Evolutionary conservation across 2,113 vertebrate species (phyloP).

Genomic region (Rhinopithecus roxellana): DNA sequence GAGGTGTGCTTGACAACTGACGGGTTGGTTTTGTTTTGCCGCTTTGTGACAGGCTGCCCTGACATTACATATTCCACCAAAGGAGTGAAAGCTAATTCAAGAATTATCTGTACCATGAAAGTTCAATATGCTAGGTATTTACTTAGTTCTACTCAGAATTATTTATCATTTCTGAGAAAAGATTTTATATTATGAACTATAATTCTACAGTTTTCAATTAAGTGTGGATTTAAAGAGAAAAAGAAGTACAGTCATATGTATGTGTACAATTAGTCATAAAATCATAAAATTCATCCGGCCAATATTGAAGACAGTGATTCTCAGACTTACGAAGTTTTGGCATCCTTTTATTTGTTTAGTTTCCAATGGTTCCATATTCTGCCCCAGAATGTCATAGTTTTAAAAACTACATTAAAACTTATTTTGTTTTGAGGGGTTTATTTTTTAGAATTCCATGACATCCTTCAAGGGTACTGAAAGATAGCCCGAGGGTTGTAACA

Average conservation of each 20-base stretch:
- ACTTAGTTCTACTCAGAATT: constrained; percentile 58
- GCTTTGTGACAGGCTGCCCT: neutral
- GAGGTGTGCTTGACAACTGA: neutral
- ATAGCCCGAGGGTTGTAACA: neutral
- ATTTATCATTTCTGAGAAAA: constrained; percentile 47
- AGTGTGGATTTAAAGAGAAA: constrained; percentile 34
- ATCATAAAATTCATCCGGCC: constrained; percentile 11
- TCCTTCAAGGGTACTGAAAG: constrained; percentile 31
- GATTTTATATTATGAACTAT: constrained; percentile 23
- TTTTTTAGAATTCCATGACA: constrained; percentile 34
- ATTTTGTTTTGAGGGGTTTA: constrained; percentile 16
- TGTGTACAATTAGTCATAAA: neutral
- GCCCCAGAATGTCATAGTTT: neutral
- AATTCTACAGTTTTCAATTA: constrained; percentile 39
- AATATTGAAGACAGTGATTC: neutral
- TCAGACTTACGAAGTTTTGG: neutral
- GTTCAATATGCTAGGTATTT: constrained; percentile 42
- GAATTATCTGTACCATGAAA: constrained; percentile 32
- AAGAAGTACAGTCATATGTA: neutral
- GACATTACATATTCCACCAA: constrained; percentile 26
- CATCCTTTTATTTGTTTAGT: constrained; percentile 5
- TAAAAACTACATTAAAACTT: constrained; percentile 21
- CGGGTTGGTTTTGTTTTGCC: neutral
- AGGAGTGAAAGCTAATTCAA: neutral
- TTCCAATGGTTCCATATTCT: constrained; percentile 2